Evolutionary conservation across 53 echinoderm and acorn worm genomes (phyloP).

Genomic region (Arbacia lixula): DNA sequence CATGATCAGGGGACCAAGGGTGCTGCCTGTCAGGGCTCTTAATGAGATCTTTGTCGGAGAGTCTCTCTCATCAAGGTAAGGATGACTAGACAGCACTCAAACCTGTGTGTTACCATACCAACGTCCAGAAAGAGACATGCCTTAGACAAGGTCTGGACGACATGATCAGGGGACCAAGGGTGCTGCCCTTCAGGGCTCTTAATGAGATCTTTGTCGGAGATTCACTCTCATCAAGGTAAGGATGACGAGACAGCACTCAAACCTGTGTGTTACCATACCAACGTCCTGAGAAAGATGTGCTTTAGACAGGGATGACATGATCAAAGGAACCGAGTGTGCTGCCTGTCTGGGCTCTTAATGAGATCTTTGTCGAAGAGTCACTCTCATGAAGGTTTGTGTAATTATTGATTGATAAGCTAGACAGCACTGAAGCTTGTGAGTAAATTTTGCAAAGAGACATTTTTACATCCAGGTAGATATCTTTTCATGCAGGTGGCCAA

Average conservation of each 20-base stretch:
- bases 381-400: conserved; percentile 91
- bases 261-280: conserved; percentile 40
- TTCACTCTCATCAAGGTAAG: conserved; percentile 85
- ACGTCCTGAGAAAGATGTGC: conserved; percentile 53
- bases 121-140: conserved; percentile 50
- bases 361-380: conserved; percentile 89
- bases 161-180: conserved; percentile 54
- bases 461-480: too few species aligned
- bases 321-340: conserved; percentile 53
- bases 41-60: conserved; percentile 99
- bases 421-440: too few species aligned
- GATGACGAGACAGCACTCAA: too few species aligned
- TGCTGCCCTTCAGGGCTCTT: conserved; percentile 80
- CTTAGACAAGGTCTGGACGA: conserved; percentile 48
- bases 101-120: conserved; percentile 40
- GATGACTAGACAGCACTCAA: neutral
- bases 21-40: conserved; percentile 86
- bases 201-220: conserved; percentile 94
- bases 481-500: too few species aligned
- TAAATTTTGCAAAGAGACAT: too few species aligned
- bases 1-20: conserved; percentile 62
- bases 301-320: conserved; percentile 38
- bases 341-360: conserved; percentile 84
- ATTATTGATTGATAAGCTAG: too few species aligned
- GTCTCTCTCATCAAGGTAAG: conserved; percentile 91